phyloP scores from a whole-genome alignment of 1,140 invertebrate genomes.

The Lordiphosa mommai region DNA sequence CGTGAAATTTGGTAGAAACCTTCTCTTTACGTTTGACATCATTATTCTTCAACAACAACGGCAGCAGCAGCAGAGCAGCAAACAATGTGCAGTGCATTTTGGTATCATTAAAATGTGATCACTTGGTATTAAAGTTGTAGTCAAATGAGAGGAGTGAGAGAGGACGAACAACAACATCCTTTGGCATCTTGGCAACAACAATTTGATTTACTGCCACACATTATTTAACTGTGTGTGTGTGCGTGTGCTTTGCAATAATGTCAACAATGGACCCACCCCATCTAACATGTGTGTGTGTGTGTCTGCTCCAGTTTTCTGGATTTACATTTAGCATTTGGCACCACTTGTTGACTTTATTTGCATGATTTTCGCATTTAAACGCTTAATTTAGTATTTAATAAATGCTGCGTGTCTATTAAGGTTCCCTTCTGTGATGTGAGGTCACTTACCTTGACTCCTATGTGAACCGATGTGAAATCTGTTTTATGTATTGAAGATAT shows the following conservation, averaged over 20 bases:
- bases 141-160: constrained; percentile 44
- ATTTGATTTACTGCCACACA: constrained; percentile 65
- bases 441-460: constrained; percentile 82
- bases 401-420: background rate
- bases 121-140: constrained; percentile 65
- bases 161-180: constrained; percentile 6
- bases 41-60: constrained; percentile 46
- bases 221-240: constrained; percentile 28
- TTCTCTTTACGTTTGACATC: constrained; percentile 46
- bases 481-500: constrained; percentile 81
- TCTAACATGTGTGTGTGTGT: constrained; percentile 17
- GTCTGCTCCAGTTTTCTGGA: constrained; percentile 32
- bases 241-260: constrained; percentile 55
- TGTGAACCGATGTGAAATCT: constrained; percentile 82
- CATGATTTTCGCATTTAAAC: constrained; percentile 68
- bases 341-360: constrained; percentile 68
- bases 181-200: constrained; percentile 36
- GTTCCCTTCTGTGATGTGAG: background rate
- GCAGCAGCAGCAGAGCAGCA: constrained; percentile 7
- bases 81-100: constrained; percentile 61
- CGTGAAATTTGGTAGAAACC: constrained; percentile 52
- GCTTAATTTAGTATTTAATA: constrained; percentile 69
- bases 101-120: constrained; percentile 79
- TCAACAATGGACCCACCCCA: constrained; percentile 57
- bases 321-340: constrained; percentile 65